These are phyloP conservation scores for Polydrusus pterygomalis DNA, from an alignment of 2,888 invertebrate species.

Conservation along the genomic window DNA sequence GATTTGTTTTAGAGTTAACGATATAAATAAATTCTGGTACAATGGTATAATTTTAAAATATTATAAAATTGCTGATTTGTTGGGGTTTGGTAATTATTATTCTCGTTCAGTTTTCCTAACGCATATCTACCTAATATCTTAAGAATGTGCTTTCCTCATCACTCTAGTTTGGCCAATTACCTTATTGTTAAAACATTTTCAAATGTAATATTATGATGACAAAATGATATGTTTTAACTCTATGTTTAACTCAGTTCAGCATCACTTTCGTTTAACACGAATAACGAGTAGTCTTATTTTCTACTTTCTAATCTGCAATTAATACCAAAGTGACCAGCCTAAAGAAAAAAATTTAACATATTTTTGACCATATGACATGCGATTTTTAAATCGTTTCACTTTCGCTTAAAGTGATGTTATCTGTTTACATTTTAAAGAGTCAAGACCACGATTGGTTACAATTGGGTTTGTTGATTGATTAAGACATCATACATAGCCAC, in stretches of 20 bases:
- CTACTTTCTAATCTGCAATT: constrained; percentile 44
- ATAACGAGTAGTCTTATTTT: constrained; percentile 37
- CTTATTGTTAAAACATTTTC: constrained; percentile 22
- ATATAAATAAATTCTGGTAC: no score
- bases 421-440: neutral
- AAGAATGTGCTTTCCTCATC: constrained; percentile 15
- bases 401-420: constrained; percentile 35
- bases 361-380: constrained; percentile 24
- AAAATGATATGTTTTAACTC: constrained; percentile 20
- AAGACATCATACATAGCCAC: neutral
- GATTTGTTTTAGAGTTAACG: no score
- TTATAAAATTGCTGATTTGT: no score
- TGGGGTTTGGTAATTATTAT: no score
- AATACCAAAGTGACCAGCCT: constrained; percentile 22
- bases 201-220: constrained; percentile 25
- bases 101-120: neutral
- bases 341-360: constrained; percentile 22
- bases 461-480: constrained; percentile 1
- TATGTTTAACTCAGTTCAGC: constrained; percentile 21
- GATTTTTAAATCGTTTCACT: constrained; percentile 24
- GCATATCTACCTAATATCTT: neutral
- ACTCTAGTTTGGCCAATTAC: constrained; percentile 22
- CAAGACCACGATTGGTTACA: neutral
- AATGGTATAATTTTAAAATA: no score
- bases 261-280: constrained; percentile 27